Conservation (phyloP, 2,797 vertebrate species). For the Neoniphon sammara region DNA sequence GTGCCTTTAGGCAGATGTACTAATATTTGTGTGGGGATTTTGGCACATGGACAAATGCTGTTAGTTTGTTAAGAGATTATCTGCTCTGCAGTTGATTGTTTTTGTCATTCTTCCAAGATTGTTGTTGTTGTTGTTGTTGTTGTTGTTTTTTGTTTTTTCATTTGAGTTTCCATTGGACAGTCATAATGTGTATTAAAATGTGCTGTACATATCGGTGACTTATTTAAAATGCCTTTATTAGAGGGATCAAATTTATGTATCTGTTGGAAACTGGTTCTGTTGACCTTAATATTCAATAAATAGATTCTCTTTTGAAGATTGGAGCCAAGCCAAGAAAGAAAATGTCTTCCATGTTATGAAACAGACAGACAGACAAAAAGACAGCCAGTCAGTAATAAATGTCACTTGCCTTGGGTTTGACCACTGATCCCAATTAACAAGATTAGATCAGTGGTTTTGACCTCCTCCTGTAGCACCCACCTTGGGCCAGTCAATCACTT, state of each 20-base stretch:
- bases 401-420: no score
- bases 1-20: conserved; percentile 37
- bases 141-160: no score
- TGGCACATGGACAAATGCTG: no score
- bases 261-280: conserved; percentile 26
- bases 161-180: conserved; percentile 13
- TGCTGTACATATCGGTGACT: conserved; percentile 55
- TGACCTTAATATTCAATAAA: conserved; percentile 61
- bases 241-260: conserved; percentile 21
- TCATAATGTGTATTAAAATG: conserved; percentile 32
- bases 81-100: neutral
- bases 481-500: no score
- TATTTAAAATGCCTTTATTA: conserved; percentile 53
- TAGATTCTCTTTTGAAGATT: conserved; percentile 1
- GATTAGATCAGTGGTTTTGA: no score
- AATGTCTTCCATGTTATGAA: no score
- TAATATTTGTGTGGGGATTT: conserved; percentile 17
- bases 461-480: no score
- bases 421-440: no score
- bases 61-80: neutral
- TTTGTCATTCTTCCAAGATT: conserved; percentile 11
- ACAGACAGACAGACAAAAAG: no score
- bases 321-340: neutral
- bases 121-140: no score
- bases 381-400: no score